Evolutionary conservation across 1,140 invertebrate species (phyloP), one percentile per base, ranked within the genome.

Genomic region (Leguminivora glycinivorella): DNA sequence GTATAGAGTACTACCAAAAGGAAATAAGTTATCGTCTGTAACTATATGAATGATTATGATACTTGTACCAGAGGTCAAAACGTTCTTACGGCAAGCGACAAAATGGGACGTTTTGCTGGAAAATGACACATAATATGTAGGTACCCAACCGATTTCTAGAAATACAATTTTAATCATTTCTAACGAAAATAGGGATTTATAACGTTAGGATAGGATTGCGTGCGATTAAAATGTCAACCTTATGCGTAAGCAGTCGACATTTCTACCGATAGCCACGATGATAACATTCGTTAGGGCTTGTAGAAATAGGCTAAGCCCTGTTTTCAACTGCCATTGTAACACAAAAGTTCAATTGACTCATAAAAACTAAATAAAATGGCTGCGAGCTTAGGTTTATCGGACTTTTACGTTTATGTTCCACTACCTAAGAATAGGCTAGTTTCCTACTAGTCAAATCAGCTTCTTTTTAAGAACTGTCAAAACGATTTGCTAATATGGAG

Each of bases 181-280:
- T 47, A 47, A 10, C 6, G 6, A 9, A 22, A 52, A 1, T 52
- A 52, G 19, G 47, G 7, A 52, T 52, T 19, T 22, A 9, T 19
- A 52, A 52, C 47, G 17, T 52, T 52, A 7, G 47, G 19, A 52
- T 52, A 7, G 47, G 19, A 52, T 52, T 52, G 47, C 47, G 47
- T 52, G 47, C 19, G 43, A 47, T 47, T 47, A 47, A 47, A 52
- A 52, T 52, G 47, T 52, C 47, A 52, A 9, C 47, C 47, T 9
- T 52, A 7, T 52, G 47, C 47, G 19, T 52, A 22, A 52, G 47
- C 10, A 17, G 47, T 9, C 47, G 47, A 19, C 47, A 52, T 52
- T 52, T 52, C 19, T 17, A 19, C 17, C 47, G 47, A 52, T 52
- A 52, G 2, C 47, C 5, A 22, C 9, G 6, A 19, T 14, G 43